Evolutionary conservation across 2,797 vertebrate genomes (phyloP).

Genomic region (Scolopax bukidnonensis): DNA sequence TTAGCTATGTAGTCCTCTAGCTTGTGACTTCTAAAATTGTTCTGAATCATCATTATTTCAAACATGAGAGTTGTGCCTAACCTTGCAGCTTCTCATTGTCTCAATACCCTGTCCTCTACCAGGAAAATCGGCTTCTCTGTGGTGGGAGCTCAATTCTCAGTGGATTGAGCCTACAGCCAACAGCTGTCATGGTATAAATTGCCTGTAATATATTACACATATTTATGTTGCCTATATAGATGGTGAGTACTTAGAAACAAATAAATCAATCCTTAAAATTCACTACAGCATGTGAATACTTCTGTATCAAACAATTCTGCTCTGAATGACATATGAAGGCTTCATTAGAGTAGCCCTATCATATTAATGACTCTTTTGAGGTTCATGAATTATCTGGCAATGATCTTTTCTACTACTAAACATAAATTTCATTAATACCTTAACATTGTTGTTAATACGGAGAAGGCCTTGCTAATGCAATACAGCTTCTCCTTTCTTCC

Average conservation of each 20-base stretch:
- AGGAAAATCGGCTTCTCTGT: not conserved
- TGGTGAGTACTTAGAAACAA: not conserved
- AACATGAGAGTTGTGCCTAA: not conserved
- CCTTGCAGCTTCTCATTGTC: not conserved
- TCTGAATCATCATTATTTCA: not conserved
- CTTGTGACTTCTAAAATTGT: not conserved
- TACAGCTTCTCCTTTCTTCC: not conserved
- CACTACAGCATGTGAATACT: not conserved
- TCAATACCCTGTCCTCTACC: not conserved
- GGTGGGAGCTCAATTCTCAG: not conserved
- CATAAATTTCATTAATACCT: slow-evolving; percentile 20
- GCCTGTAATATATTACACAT: not conserved
- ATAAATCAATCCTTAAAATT: not conserved
- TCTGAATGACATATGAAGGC: not conserved
- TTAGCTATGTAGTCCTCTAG: not conserved
- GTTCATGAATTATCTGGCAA: not conserved
- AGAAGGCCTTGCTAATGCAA: slow-evolving; percentile 5
- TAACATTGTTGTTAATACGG: slow-evolving; percentile 5
- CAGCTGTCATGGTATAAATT: not conserved
- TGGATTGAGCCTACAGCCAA: not conserved
- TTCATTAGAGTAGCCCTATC: slow-evolving; percentile 14
- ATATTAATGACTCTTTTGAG: not conserved
- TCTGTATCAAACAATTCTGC: not conserved
- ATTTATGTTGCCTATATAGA: not conserved
- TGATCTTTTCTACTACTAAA: slow-evolving; percentile 16